A percentile compares a stretch with the other conserved stretches of the same genome.
These are phyloP conservation scores for Vesta saturnalis DNA, from an alignment of 2,888 invertebrate genomes.

Conservation along the genomic window DNA sequence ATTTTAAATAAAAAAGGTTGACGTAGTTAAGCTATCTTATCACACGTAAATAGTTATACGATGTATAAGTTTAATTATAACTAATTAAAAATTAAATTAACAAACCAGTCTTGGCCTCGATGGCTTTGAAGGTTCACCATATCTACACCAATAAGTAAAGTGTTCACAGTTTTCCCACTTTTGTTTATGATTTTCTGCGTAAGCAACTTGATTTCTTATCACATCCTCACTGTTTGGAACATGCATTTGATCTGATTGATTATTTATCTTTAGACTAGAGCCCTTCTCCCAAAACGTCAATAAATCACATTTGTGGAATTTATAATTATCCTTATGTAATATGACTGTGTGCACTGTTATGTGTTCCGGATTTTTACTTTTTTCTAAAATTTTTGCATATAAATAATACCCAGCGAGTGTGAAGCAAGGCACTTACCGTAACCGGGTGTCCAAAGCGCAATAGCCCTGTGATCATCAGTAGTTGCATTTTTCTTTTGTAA, in stretches of 20 bases:
- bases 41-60: conserved; percentile 3
- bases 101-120: conserved; percentile 73
- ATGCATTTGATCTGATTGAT: conserved; percentile 77
- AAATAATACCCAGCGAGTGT: conserved; percentile 17
- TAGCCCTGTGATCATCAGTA: conserved; percentile 64
- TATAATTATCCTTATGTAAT: conserved; percentile 65
- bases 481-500: conserved; percentile 67
- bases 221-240: conserved; percentile 73
- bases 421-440: conserved; percentile 67
- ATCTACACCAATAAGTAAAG: conserved; percentile 77
- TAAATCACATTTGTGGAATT: conserved; percentile 70
- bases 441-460: conserved; percentile 76
- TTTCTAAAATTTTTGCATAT: conserved; percentile 66
- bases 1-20: conserved; percentile 42
- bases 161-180: conserved; percentile 75
- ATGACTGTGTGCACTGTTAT: conserved; percentile 74
- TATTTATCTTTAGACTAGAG: conserved; percentile 76
- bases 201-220: conserved; percentile 73
- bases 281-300: conserved; percentile 76
- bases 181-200: conserved; percentile 69
- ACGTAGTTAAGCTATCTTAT: conserved; percentile 32
- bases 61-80: neutral
- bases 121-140: conserved; percentile 61
- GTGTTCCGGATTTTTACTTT: conserved; percentile 78
- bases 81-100: conserved; percentile 46